Percentiles rank a stretch among this genome's conserved stretches.
Conservation (phyloP, 1,140 invertebrate genomes). For the Babylonia areolata region DNA sequence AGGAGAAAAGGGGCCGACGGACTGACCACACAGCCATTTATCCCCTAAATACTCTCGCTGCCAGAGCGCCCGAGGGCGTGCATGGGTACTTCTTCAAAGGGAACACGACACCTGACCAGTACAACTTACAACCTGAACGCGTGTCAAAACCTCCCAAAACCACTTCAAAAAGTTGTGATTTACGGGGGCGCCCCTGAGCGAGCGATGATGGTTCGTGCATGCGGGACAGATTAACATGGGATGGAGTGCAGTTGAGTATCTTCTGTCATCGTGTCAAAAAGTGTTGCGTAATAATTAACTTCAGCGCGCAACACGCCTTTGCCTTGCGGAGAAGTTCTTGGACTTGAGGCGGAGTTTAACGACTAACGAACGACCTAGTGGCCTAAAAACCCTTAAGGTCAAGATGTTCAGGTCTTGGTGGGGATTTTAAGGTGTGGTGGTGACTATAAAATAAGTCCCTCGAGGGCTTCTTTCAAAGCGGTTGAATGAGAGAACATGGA, state of each 20-base stretch:
- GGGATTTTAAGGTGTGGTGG: background rate
- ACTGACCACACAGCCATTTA: background rate
- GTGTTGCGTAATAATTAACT: background rate
- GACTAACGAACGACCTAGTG: too few species aligned
- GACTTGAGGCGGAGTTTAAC: too few species aligned
- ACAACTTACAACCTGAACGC: background rate
- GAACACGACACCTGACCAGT: background rate
- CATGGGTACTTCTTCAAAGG: background rate
- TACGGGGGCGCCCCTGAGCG: background rate
- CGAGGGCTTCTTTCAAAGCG: too few species aligned
- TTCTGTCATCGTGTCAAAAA: background rate
- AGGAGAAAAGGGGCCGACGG: background rate
- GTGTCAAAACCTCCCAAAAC: background rate
- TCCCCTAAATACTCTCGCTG: slow-evolving; percentile 7
- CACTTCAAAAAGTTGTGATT: background rate
- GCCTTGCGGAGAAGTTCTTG: too few species aligned
- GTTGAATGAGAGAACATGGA: too few species aligned
- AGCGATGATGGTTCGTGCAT: background rate
- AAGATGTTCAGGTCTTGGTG: too few species aligned
- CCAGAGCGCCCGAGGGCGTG: background rate
- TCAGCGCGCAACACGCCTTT: too few species aligned
- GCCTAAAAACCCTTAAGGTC: too few species aligned
- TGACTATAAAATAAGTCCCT: too few species aligned
- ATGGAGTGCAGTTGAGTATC: too few species aligned
- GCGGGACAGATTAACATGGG: too few species aligned